A percentile compares a stretch with the other conserved stretches of the same genome.
phyloP scores from a whole-genome alignment of 2,113 vertebrate genomes.

The Sapayoa aenigma region DNA sequence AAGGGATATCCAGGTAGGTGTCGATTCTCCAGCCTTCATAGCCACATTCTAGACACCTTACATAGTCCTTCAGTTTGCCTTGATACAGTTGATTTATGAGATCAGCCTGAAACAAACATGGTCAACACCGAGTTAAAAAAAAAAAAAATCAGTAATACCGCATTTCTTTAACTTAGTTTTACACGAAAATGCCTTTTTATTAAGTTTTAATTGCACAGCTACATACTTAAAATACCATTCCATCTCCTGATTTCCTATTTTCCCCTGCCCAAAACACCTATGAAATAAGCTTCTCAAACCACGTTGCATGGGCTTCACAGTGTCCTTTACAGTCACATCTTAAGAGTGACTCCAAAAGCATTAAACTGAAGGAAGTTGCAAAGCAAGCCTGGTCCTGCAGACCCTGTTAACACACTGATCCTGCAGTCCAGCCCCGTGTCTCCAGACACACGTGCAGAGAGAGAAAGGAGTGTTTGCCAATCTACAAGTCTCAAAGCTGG shows the following conservation, averaged over 20 bases:
- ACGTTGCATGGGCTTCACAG: rapidly evolving
- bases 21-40: slow-evolving; percentile 98
- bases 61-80: slow-evolving; percentile 98
- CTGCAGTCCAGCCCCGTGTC: not conserved
- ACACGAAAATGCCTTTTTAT: not conserved
- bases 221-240: not conserved
- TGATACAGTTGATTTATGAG: slow-evolving; percentile 99
- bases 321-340: not conserved
- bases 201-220: not conserved
- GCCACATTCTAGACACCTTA: slow-evolving; percentile 95
- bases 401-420: not conserved
- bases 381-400: not conserved
- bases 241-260: not conserved
- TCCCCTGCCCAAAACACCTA: not conserved
- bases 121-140: not conserved
- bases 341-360: not conserved
- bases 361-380: not conserved
- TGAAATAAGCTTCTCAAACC: not conserved
- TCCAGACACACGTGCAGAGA: not conserved
- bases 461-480: not conserved
- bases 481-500: not conserved
- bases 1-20: slow-evolving; percentile 96
- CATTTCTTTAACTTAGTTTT: not conserved
- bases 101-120: slow-evolving; percentile 84
- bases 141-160: rapidly evolving